Conservation (phyloP, 2,888 invertebrate genomes). For the Serrognathus titanus region DNA sequence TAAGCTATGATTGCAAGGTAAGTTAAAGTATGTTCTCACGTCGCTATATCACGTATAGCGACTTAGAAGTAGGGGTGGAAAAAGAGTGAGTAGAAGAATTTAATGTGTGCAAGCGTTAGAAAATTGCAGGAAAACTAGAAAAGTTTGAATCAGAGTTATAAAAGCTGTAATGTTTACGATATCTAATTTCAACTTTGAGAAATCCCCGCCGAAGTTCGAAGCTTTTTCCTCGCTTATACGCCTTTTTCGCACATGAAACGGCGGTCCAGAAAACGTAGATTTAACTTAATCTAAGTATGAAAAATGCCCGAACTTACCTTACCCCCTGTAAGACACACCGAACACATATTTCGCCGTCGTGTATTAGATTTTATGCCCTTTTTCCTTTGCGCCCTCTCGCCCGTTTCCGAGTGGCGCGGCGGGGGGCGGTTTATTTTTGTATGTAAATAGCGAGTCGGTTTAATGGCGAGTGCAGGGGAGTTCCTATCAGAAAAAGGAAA, state of each 20-base stretch:
- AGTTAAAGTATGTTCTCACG: too few species aligned
- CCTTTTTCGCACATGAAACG: slow-evolving; percentile 1
- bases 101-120: slow-evolving; percentile 2
- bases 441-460: neutral
- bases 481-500: neutral
- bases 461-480: neutral
- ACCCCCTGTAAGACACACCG: neutral
- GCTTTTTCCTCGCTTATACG: slow-evolving; percentile 10
- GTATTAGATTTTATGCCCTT: slow-evolving; percentile 2
- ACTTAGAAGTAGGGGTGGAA: too few species aligned
- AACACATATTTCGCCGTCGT: slow-evolving; percentile 5
- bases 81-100: too few species aligned
- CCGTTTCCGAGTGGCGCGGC: neutral
- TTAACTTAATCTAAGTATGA: slow-evolving; percentile 15
- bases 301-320: slow-evolving; percentile 14
- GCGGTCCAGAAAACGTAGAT: slow-evolving; percentile 7
- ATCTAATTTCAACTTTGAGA: slow-evolving; percentile 25
- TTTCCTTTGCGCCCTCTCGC: neutral
- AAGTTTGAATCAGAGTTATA: slow-evolving; percentile 18
- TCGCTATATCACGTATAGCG: too few species aligned
- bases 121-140: slow-evolving; percentile 18
- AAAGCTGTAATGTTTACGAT: slow-evolving; percentile 22
- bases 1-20: too few species aligned
- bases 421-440: neutral
- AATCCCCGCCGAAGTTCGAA: slow-evolving; percentile 18